A percentile compares a stretch with the other conserved stretches of the same genome.
phyloP scores from a whole-genome alignment of 2,113 vertebrate species.

The Dermatemys mawii region DNA sequence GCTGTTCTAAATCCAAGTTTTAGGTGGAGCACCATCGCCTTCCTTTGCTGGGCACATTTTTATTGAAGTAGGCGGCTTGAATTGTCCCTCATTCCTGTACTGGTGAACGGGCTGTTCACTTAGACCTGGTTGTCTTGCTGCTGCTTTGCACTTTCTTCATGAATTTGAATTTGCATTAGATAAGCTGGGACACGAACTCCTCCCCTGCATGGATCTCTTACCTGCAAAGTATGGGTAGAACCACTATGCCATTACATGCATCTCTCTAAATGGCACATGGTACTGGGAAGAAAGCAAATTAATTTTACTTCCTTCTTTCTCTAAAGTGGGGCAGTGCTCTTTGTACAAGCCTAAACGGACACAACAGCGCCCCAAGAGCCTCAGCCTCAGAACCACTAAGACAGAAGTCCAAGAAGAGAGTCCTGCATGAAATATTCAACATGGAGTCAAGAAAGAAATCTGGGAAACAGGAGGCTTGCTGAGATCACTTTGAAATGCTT shows the following conservation, averaged over 20 bases:
- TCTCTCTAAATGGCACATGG: not conserved
- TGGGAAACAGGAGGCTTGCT: conserved; percentile 60
- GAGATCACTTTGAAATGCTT: conserved; percentile 73
- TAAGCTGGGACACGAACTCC: not conserved
- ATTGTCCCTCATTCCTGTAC: conserved; percentile 14
- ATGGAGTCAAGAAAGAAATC: conserved; percentile 5
- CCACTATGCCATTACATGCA: not conserved
- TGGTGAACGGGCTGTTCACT: conserved; percentile 41
- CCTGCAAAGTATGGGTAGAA: not conserved
- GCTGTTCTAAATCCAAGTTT: conserved; percentile 51
- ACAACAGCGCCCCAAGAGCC: not conserved
- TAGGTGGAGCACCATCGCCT: not conserved
- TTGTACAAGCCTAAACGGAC: not conserved
- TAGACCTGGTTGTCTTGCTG: conserved; percentile 29
- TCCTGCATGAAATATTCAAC: not conserved
- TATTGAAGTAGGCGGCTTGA: conserved; percentile 59
- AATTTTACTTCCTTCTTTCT: not conserved
- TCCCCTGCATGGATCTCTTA: not conserved
- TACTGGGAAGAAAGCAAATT: not conserved
- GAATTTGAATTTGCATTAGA: conserved; percentile 29
- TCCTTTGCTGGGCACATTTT: conserved; percentile 35
- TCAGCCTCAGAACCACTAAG: not conserved
- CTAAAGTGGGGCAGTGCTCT: conserved; percentile 1
- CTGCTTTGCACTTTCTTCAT: conserved; percentile 44
- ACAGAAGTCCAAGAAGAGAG: not conserved